Evolutionary conservation across 2,797 vertebrate genomes (phyloP), one percentile per base, ranked within the genome.

Genomic region (Hippopotamyrus pictus): DNA sequence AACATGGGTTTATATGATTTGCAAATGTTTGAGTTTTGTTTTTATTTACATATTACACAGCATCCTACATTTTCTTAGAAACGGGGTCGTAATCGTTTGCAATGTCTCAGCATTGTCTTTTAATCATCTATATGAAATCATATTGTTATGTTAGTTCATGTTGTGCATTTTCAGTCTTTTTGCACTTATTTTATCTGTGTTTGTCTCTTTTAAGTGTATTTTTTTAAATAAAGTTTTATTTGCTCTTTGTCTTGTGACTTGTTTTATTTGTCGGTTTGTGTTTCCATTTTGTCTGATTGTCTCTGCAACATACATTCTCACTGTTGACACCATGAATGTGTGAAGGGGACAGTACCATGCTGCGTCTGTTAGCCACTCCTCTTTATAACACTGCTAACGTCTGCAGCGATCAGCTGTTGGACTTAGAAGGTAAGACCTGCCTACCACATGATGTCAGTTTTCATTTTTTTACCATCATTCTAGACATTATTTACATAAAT

Each of bases 211-310:
- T 85, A 48, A 50, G 44, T 85, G 82, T 85, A 85, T 57, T 51
- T 85, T 84, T 85, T 85, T 0, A 84, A 84, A 51, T 51, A 85
- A 85, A 85, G 46, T 85, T 85, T 85, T 22, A 84, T 51, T 84
- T 85, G 17, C 7, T 48, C 25, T 51, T 85, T 50, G 82, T 85
- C 82, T 22, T 83, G 41, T 83, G 48, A 50, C 19, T 12, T 84
- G 82, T 76, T 37, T 76, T 76, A 76, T 85, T 50, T 25, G 25
- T 14, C 29, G 9, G 17, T 12, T 84, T 48, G n/a, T 22, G 22
- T 29, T 48, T 48, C 50, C 83, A 4, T 29, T 50, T 85, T 85
- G 83, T 51, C n/a, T 53, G 14, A 76, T 76, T 76, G 25, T 85
- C 44, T 85, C 22, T 7, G 83, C n/a, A n/a, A 50, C 19, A 84